A percentile compares a stretch with the other conserved stretches of the same genome.
phyloP scores from a whole-genome alignment of 2,113 vertebrate genomes.

The Tyto alba region DNA sequence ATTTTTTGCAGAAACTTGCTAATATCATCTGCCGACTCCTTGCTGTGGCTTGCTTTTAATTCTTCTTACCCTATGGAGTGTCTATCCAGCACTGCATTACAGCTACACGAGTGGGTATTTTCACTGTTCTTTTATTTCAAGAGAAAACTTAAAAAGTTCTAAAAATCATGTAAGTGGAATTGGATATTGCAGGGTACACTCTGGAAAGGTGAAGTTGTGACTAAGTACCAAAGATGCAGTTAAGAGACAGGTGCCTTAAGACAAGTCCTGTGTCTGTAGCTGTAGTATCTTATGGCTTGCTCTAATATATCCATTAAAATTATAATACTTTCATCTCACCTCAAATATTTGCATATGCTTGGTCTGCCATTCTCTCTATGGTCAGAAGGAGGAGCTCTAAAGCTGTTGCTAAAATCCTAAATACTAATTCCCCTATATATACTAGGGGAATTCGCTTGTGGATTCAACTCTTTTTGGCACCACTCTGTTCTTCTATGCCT shows the following conservation, averaged over 20 bases:
- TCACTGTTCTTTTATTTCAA: background rate
- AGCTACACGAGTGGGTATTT: background rate
- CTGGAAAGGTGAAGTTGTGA: background rate
- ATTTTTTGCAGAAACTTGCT: background rate
- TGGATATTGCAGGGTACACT: background rate
- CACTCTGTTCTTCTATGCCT: background rate
- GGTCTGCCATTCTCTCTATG: background rate
- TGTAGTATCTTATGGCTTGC: background rate
- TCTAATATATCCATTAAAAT: background rate
- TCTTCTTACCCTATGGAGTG: background rate
- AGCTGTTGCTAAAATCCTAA: background rate
- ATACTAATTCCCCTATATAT: background rate
- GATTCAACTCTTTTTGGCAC: background rate
- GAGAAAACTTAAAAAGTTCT: background rate
- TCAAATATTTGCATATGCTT: rapidly evolving
- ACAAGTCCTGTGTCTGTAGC: background rate
- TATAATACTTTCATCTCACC: background rate
- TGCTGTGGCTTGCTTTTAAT: background rate
- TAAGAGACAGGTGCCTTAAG: background rate
- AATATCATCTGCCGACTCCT: background rate
- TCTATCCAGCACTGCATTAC: background rate
- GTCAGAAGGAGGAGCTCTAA: background rate
- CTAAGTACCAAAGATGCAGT: background rate
- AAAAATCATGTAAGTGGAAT: background rate
- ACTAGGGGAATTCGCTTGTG: background rate